These are phyloP conservation scores for Catharus fuscescens DNA, from an alignment of 2,113 vertebrate species.

Conservation along the genomic window DNA sequence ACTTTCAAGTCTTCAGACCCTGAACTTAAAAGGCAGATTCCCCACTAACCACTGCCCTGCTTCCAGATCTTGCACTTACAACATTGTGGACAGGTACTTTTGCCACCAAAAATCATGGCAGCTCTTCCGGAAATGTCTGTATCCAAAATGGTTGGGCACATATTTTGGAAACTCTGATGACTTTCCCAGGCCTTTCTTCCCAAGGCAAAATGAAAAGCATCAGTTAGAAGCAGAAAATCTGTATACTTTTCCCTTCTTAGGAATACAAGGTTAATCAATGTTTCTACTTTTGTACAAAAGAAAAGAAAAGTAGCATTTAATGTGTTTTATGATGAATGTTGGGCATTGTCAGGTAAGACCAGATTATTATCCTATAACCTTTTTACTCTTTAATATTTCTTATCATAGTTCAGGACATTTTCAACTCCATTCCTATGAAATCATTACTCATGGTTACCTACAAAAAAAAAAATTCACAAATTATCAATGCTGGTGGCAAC, in stretches of 20 bases:
- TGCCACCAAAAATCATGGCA: conserved; percentile 9
- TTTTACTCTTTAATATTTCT: background rate
- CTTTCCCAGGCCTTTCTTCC: background rate
- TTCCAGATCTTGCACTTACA: conserved; percentile 29
- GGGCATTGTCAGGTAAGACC: background rate
- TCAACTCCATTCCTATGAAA: background rate
- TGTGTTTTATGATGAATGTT: background rate
- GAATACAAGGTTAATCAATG: background rate
- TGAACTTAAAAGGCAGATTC: background rate
- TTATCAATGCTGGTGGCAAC: background rate
- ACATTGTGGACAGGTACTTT: background rate
- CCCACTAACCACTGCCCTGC: background rate
- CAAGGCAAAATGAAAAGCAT: background rate
- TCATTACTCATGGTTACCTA: background rate
- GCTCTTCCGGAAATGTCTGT: background rate
- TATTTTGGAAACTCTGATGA: conserved; percentile 11
- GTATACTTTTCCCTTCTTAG: background rate
- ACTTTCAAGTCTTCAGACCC: conserved; percentile 4
- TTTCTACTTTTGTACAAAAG: background rate
- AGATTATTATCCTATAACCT: background rate
- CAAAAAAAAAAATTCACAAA: background rate
- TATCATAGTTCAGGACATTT: background rate
- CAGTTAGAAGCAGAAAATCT: background rate
- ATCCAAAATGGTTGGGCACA: background rate
- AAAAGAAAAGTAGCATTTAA: background rate